Conservation (phyloP, 1,140 invertebrate genomes). For the Tetraneura akinire region DNA sequence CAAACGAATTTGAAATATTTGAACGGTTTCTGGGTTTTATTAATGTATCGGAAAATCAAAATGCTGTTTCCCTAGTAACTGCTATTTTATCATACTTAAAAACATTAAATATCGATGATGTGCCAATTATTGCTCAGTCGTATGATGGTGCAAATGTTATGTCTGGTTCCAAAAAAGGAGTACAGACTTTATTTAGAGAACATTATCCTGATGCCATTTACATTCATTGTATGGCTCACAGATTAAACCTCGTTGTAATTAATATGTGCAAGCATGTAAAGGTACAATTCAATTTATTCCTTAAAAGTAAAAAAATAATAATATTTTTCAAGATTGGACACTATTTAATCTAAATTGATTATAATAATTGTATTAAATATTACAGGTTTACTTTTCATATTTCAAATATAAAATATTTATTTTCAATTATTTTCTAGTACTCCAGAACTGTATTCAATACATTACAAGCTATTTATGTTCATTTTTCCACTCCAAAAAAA, state of each 20-base stretch:
- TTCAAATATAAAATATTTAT: no score
- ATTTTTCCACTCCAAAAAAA: no score
- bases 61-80: background rate
- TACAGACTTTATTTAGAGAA: background rate
- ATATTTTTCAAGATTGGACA: no score
- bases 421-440: no score
- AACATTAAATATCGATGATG: background rate
- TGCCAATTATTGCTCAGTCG: background rate
- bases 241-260: conserved; percentile 8
- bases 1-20: conserved; percentile 6
- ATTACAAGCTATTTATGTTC: no score
- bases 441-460: no score
- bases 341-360: no score
- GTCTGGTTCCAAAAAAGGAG: background rate
- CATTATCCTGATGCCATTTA: background rate
- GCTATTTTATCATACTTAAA: background rate
- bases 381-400: no score
- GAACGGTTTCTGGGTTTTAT: conserved; percentile 37
- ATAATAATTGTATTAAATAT: no score
- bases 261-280: conserved; percentile 22
- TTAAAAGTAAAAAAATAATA: no score
- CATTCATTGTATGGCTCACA: conserved; percentile 13
- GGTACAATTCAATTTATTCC: no score
- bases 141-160: conserved; percentile 23
- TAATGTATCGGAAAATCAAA: conserved; percentile 1